Conservation (phyloP, 1,140 invertebrate species). For the Sinella curviseta region DNA sequence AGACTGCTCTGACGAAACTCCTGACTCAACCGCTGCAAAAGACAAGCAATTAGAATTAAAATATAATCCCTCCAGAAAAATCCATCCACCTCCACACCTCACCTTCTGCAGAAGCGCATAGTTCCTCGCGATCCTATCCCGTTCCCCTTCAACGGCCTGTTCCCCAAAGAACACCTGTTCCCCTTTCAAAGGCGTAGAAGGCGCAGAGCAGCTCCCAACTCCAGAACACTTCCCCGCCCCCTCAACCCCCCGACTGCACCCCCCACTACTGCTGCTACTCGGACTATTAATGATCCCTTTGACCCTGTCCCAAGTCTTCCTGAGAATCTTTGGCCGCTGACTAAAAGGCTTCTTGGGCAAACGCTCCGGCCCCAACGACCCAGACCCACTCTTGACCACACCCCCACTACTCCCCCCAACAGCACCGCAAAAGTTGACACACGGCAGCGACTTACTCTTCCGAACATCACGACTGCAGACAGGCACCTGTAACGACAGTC, state of each 20-base stretch:
- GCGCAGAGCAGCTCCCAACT: background rate
- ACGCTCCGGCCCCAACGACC: background rate
- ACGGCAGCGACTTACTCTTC: background rate
- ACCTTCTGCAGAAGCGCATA: conserved; percentile 53
- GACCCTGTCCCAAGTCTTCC: conserved; percentile 49
- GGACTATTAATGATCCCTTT: conserved; percentile 41
- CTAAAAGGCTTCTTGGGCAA: background rate
- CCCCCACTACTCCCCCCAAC: too few relatives aligned
- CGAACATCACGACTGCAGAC: too few relatives aligned
- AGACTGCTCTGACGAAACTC: background rate
- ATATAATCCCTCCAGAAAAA: too few relatives aligned
- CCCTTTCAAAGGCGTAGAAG: background rate
- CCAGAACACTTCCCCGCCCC: background rate
- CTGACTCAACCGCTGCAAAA: background rate
- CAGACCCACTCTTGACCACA: too few relatives aligned
- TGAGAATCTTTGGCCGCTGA: conserved; percentile 33
- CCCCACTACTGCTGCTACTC: background rate
- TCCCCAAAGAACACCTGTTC: background rate
- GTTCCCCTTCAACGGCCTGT: conserved; percentile 1
- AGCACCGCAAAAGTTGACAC: background rate
- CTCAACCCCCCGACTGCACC: background rate
- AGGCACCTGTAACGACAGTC: too few relatives aligned
- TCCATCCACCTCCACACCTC: background rate
- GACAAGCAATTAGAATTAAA: background rate
- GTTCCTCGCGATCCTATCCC: conserved; percentile 61